Evolutionary conservation across 1,140 invertebrate species (phyloP), one percentile per base, ranked within the genome.

Genomic region (Monochamus saltuarius): DNA sequence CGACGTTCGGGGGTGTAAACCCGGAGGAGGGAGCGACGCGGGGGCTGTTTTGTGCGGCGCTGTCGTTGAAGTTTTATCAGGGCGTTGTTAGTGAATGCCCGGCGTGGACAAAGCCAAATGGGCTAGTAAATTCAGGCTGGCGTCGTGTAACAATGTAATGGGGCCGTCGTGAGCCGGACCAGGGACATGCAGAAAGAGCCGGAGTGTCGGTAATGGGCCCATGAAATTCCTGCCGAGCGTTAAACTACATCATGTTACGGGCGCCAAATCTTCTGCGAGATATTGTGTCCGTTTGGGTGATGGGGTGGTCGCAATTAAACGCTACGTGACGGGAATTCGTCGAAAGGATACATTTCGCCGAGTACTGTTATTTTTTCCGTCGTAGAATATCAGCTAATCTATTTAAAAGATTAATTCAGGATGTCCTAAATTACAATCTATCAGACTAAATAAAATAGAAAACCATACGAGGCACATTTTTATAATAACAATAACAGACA

Each of bases 91-190:
- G 61, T 62, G 58, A 60, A 64, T 64, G 53, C 62, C 39, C 62
- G 62, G 58, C 49, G 64, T 65, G 64, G 64, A 65, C 64, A 65
- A 65, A 65, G 64, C 64, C 64, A 65, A 65, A 65, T 65, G 64
- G 64, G 56, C 56, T 47, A 52, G 64, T 65, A 65, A 65, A 65
- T 65, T 62, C 56, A 43, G 38, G 50, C 56, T 49, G 51, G 63
- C 51, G 61, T 61, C 59, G 57, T 58, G 64, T 65, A 65, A 65
- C 64, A 65, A 65, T 65, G 64, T 61, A 62, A 65, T 65, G 51
- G 60, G 56, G 46, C 42, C 55, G 51, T 54, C 54, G 59, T 57
- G 55, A 65, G 59, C 59, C 53, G 64, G 59, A 58, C 60, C 47
- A 56, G 51, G 59, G 62, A 60, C 62, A 61, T 65, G 56, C 51